Evolutionary conservation across 2,113 vertebrate species (phyloP), one percentile per base, ranked within the genome.

Genomic region (Ochotona curzoniae): DNA sequence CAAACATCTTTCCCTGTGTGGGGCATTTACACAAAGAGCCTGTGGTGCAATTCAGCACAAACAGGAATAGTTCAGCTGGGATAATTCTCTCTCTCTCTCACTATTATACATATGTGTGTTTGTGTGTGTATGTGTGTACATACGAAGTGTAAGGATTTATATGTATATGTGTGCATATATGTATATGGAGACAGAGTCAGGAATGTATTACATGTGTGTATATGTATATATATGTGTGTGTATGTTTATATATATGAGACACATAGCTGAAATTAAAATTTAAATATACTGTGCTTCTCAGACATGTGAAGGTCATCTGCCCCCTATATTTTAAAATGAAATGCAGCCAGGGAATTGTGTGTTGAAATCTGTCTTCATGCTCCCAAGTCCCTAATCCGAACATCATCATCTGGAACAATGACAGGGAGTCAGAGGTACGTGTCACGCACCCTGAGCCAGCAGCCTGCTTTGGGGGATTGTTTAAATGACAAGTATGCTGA

Each of bases 371-470:
- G 25, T 3, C n/a, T 44, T 5, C 49, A 26, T 61, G 54, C 87
- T 67, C 4, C 10, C n/a, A 38, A 78, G 1, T 0, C 32, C 30
- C 51, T 60, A 17, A 0, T 78, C 54, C 61, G 20, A 63, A 15
- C 20, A 4, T 4, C 6, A 9, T 14, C 5, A 75, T 2, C n/a
- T 25, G 1, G 12, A 70, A 38, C 44, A 57, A 70, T 25, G 5
- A 2, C 0, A 51, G 3, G 23, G 8, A 38, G 1, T 4, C 4
- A n/a, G n/a, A 66, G 1, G 8, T 0, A 30, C 4, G 25, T 8
- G 11, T 23, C 7, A 6, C 0, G 0, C 2, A 4, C 78, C 9
- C 57, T 0, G 44, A 51, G 30, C 12, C n/a, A 23, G 38, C 0
- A 13, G 18, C n/a, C 5, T 30, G 26, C 32, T 38, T 32, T 25